These are phyloP conservation scores for Condylura cristata DNA, from an alignment of 2,113 vertebrate species.

Conservation along the genomic window DNA sequence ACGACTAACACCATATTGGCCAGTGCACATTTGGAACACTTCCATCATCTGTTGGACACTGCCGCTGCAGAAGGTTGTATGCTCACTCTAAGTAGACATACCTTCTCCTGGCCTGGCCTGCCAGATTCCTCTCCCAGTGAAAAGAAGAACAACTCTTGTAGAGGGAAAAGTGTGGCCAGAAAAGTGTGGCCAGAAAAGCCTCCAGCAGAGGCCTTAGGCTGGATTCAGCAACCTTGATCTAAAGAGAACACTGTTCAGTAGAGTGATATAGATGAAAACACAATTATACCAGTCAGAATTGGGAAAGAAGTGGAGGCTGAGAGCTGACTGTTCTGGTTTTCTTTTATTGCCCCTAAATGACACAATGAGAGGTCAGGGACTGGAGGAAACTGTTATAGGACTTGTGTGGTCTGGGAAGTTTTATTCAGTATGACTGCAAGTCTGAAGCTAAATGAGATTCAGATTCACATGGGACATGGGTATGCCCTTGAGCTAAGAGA, in stretches of 20 bases:
- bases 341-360: background rate
- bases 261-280: background rate
- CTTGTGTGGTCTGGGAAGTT: background rate
- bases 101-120: background rate
- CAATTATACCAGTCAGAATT: background rate
- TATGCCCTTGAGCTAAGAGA: background rate
- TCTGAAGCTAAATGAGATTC: background rate
- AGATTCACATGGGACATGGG: background rate
- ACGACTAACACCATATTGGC: background rate
- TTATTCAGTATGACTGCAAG: background rate
- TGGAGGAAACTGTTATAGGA: background rate
- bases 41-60: background rate
- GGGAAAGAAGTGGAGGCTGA: background rate
- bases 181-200: background rate
- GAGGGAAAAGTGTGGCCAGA: background rate
- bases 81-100: background rate
- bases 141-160: no score
- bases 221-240: background rate
- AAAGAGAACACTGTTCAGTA: no score
- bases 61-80: background rate
- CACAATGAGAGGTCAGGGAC: background rate
- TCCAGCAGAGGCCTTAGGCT: background rate
- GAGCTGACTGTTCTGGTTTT: background rate
- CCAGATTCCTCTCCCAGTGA: background rate
- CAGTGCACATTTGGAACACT: accelerated